Conservation (phyloP, 2,113 vertebrate species). For the Syngnathus scovelli region DNA sequence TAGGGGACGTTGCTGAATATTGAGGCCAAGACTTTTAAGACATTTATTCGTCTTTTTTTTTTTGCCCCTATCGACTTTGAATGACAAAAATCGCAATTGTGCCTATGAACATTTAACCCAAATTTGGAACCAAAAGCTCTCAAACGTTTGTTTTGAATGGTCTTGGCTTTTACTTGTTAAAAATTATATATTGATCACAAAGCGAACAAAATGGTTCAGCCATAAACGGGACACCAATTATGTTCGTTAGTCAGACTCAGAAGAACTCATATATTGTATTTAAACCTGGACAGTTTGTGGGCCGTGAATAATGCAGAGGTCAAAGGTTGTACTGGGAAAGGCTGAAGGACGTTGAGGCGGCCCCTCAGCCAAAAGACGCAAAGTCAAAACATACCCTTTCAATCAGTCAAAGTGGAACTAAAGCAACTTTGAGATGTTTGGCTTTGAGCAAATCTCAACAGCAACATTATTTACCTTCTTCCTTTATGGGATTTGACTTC, state of each 20-base stretch:
- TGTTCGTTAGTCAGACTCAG: too few relatives aligned
- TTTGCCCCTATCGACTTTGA: too few relatives aligned
- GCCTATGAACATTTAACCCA: too few relatives aligned
- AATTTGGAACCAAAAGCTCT: too few relatives aligned
- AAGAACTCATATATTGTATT: conserved; percentile 3
- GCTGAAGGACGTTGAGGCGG: conserved; percentile 53
- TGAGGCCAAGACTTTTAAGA: not conserved
- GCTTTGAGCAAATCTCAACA: conserved; percentile 11
- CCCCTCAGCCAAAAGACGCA: conserved; percentile 31
- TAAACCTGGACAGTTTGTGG: conserved; percentile 30
- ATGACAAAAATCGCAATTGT: too few relatives aligned
- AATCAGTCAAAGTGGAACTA: conserved; percentile 35
- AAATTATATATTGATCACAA: too few relatives aligned
- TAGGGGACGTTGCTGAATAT: not conserved
- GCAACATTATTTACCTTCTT: conserved; percentile 2
- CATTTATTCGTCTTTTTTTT: not conserved
- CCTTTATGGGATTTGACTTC: conserved; percentile 5
- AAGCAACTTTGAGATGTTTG: conserved; percentile 20
- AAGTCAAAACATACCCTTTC: conserved; percentile 53
- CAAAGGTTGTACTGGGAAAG: conserved; percentile 43
- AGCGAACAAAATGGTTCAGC: too few relatives aligned
- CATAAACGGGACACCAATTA: too few relatives aligned
- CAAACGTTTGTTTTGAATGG: too few relatives aligned
- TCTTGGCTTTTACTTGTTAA: too few relatives aligned
- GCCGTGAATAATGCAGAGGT: conserved; percentile 53